Evolutionary conservation across 2,113 vertebrate genomes (phyloP), one percentile per base, ranked within the genome.

Genomic region (Cynoglossus semilaevis): DNA sequence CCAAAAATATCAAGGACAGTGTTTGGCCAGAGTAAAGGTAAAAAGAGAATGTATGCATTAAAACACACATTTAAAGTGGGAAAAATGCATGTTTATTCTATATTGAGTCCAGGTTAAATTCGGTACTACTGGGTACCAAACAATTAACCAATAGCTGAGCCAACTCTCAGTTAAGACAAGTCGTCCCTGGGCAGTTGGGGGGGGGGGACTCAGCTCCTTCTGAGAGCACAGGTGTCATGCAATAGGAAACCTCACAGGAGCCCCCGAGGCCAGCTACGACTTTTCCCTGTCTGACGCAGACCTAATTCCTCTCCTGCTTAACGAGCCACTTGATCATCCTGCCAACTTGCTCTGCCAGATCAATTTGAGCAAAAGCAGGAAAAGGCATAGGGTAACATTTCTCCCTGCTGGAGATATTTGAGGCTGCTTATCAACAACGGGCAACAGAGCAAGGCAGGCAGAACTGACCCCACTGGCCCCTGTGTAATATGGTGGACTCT

Each of bases 321-420:
- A 89, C 76, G 77, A 89, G 84, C 82, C 86, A 84, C 77, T 88
- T 85, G 81, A 87, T 89, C 84, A 87, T 84, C 62, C 67, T 79
- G 85, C 77, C 79, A 73, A 46, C 75, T 64, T 44, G 65, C 51
- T 59, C 54, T 29, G 50, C 71, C 74, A 56, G 77, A 88, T 90
- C 85, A 85, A 86, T 86, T 76, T 37, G 40, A 67, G 35, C 22
- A 47, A 42, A 50, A 51, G 43, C 54, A 67, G 68, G 63, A 59
- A 68, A 81, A 59, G 17, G 19, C 19, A 44, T 48, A 69, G 60
- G 61, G 69, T 58, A 81, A 70, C 56, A 15, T 59, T 70, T 79
- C 72, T 78, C 51, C 45, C 59, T 53, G 71, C 72, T 67, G 51
- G 64, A 81, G 61, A 77, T 58, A 54, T 72, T 57, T 74, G 49